A percentile compares a stretch with the other conserved stretches of the same genome.
phyloP scores from a whole-genome alignment of 2,797 vertebrate species.

The Rallus crepitans region DNA sequence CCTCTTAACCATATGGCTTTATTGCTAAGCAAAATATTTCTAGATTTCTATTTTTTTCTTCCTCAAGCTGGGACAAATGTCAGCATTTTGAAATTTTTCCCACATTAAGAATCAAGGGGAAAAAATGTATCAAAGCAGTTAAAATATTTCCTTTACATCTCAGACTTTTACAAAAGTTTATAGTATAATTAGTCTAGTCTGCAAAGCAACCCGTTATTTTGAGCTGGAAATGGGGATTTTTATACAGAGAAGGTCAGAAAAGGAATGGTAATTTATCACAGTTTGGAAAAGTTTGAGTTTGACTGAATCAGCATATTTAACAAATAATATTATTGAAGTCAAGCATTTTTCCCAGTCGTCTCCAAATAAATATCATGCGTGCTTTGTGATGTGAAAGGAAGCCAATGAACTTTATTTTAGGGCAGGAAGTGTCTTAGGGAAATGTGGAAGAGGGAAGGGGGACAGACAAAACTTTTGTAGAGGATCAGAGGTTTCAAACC shows the following conservation, averaged over 20 bases:
- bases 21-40: constrained; percentile 67
- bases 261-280: not conserved
- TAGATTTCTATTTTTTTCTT: constrained; percentile 70
- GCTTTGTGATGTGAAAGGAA: not conserved
- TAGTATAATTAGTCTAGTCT: constrained; percentile 6
- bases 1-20: constrained; percentile 65
- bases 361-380: not conserved
- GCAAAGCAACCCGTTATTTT: constrained; percentile 26
- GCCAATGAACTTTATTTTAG: not conserved
- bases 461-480: not conserved
- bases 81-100: constrained; percentile 66
- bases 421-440: not conserved
- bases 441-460: not conserved
- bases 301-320: constrained; percentile 18
- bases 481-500: not conserved
- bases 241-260: constrained; percentile 1
- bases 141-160: constrained; percentile 50
- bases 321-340: not conserved
- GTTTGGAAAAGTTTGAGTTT: constrained; percentile 9
- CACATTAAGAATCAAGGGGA: not conserved
- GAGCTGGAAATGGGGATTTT: not conserved
- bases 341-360: not conserved
- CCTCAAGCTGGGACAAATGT: constrained; percentile 70
- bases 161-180: constrained; percentile 40
- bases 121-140: not conserved